Conservation (phyloP, 2,113 vertebrate species). For the Chionis minor region DNA sequence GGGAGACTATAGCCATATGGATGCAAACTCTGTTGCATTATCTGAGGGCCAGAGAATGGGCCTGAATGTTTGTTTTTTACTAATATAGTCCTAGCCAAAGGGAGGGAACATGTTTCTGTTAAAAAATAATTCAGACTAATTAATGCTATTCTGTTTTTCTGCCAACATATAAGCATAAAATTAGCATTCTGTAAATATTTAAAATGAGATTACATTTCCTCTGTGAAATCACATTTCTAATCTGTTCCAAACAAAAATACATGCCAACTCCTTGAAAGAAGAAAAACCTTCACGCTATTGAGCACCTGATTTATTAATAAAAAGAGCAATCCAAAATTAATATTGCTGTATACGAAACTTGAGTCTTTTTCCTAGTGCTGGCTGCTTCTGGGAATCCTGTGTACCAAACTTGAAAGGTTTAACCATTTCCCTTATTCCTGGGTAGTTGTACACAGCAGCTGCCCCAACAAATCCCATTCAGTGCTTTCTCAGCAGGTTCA, state of each 20-base stretch:
- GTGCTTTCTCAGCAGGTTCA: neutral
- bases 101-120: neutral
- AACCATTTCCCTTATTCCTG: neutral
- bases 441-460: neutral
- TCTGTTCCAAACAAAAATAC: conserved; percentile 9
- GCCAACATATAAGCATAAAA: conserved; percentile 27
- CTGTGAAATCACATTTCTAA: conserved; percentile 8
- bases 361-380: neutral
- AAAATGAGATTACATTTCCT: conserved; percentile 18
- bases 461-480: neutral
- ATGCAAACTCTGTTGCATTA: neutral
- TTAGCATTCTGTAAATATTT: conserved; percentile 55
- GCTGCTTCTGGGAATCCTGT: neutral
- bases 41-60: neutral
- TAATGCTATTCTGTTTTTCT: conserved; percentile 25
- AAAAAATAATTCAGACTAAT: conserved; percentile 39
- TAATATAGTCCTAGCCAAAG: neutral
- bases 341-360: neutral
- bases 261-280: neutral
- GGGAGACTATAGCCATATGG: neutral
- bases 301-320: neutral
- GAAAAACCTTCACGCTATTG: neutral
- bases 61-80: neutral
- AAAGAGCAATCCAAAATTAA: neutral
- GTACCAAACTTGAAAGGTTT: neutral